Percentiles rank a stretch among this genome's conserved stretches.
Evolutionary conservation across 2,113 vertebrate species (phyloP).

Genomic region (Haemorhous mexicanus): DNA sequence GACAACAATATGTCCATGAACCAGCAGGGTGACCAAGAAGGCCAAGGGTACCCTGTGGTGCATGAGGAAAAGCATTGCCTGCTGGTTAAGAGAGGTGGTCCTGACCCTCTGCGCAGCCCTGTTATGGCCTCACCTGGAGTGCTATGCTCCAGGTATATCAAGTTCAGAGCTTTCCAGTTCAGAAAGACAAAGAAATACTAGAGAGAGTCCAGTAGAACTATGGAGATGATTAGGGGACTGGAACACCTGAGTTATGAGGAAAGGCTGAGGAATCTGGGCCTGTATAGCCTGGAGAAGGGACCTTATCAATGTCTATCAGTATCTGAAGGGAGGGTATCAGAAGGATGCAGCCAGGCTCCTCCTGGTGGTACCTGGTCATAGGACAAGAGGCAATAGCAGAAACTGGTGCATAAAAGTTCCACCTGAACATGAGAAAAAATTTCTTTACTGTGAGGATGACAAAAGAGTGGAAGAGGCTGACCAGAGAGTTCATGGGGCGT

Average conservation of each 20-base stretch:
- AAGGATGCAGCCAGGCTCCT: background rate
- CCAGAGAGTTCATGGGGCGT: background rate
- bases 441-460: background rate
- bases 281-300: background rate
- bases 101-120: background rate
- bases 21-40: background rate
- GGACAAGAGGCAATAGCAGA: background rate
- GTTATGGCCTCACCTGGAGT: background rate
- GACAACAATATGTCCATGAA: background rate
- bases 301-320: background rate
- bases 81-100: background rate
- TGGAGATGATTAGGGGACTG: background rate
- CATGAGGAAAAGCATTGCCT: background rate
- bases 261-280: background rate
- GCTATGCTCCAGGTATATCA: no score
- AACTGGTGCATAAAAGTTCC: background rate
- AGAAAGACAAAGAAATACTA: background rate
- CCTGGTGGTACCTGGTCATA: background rate
- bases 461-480: background rate
- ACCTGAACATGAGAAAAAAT: background rate
- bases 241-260: background rate
- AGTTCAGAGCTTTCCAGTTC: background rate
- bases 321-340: background rate
- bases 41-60: background rate
- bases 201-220: background rate